Evolutionary conservation across 2,113 vertebrate genomes (phyloP), one percentile per base, ranked within the genome.

Genomic region (Ophthalmolycus amberensis): DNA sequence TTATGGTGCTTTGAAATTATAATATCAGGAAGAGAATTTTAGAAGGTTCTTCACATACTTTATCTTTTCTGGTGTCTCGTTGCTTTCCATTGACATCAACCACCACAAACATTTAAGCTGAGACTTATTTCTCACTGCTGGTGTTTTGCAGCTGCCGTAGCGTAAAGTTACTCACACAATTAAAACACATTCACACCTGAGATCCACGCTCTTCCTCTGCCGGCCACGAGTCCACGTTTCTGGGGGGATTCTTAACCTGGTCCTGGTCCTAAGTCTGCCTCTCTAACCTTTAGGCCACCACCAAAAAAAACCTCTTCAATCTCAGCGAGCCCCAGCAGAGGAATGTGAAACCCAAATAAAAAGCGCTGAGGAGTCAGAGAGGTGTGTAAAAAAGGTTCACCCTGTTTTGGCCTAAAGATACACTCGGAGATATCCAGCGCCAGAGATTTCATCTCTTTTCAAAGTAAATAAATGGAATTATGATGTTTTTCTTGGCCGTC

Each of bases 401-500:
- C 64, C 58, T 84, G 74, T 88, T 91, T 85, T 77, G 83, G 87
- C 89, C 80, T 5, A 86, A 74, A 88, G 87, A 92, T 86, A 78
- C 80, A 79, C 85, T 83, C 75, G 12, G 81, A 88, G 90, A 94
- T 87, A 88, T 80, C 75, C 85, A 88, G 62, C 58, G 77, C 83
- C 89, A 87, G 92, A 94, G 89, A 92, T 95, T 85, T 88, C 85
- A 93, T 94, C 87, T 92, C 34, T 91, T 87, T 85, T 92, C 74
- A 92, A 92, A 92, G 90, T 92, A 93, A 93, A 95, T 93, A 91
- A 84, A 84, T 86, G 77, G 89, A 93, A 91, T 93, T 89, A 86
- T 87, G 84, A 80, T 94, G 89, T 95, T 95, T 91, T 91, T 42
- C 89, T 94, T 94, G 94, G 93, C 91, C 6, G 60, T 79, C 20